These are phyloP conservation scores for Cydia pomonella DNA, from an alignment of 1,140 invertebrate species.

Conservation along the genomic window DNA sequence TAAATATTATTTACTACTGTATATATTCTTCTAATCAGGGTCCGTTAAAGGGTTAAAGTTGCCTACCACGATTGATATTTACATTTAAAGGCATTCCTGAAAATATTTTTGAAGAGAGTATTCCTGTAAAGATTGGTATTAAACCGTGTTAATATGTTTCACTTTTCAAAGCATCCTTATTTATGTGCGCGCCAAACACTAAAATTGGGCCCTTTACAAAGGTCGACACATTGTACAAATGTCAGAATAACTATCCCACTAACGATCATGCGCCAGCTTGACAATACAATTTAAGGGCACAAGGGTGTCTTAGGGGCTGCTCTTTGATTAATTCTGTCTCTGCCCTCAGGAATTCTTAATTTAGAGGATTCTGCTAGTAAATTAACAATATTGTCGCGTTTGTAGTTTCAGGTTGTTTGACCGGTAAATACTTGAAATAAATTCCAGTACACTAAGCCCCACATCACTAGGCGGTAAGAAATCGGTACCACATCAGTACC, in stretches of 20 bases:
- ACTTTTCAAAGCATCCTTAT: neutral
- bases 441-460: neutral
- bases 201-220: slow-evolving; percentile 26
- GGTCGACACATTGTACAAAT: slow-evolving; percentile 37
- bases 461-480: no score
- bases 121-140: neutral
- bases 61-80: neutral
- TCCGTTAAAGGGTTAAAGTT: no score
- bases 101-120: neutral
- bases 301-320: slow-evolving; percentile 43
- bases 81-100: neutral
- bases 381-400: slow-evolving; percentile 13
- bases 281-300: slow-evolving; percentile 52
- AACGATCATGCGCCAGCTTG: slow-evolving; percentile 49
- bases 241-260: slow-evolving; percentile 39
- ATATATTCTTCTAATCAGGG: no score
- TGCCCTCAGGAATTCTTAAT: slow-evolving; percentile 51
- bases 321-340: slow-evolving; percentile 53
- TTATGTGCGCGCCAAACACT: slow-evolving; percentile 10
- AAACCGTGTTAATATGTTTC: neutral
- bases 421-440: neutral
- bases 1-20: no score
- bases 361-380: slow-evolving; percentile 40
- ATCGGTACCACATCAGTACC: no score
- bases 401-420: slow-evolving; percentile 5